Percentiles rank a stretch among this genome's conserved stretches.
Evolutionary conservation across 2,113 vertebrate genomes (phyloP).

Genomic region (Phalacrocorax aristotelis): DNA sequence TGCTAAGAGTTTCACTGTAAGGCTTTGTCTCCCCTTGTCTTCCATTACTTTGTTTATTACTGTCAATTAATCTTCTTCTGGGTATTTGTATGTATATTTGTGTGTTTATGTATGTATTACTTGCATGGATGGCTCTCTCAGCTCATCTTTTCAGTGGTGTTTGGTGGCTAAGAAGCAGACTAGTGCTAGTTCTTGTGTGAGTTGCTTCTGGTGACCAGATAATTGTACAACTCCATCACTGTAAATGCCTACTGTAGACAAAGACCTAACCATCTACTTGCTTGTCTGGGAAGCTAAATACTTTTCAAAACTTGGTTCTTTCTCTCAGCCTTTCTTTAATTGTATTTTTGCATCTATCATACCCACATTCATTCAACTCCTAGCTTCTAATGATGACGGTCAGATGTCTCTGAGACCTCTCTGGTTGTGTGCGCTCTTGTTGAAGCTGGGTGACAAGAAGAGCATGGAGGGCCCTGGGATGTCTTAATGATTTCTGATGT

Average conservation of each 20-base stretch:
- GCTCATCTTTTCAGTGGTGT: not conserved
- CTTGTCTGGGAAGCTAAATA: not conserved
- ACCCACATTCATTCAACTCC: not conserved
- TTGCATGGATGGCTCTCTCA: not conserved
- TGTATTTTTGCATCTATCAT: not conserved
- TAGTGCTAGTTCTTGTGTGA: not conserved
- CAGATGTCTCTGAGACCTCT: not conserved
- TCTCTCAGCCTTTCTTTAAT: not conserved
- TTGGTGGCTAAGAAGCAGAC: not conserved
- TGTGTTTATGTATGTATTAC: not conserved
- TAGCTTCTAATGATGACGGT: not conserved
- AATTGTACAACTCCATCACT: not conserved
- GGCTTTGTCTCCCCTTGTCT: not conserved
- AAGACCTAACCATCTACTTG: not conserved
- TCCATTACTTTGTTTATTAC: not conserved
- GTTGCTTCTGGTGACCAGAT: not conserved
- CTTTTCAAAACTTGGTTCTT: not conserved
- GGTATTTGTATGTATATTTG: not conserved
- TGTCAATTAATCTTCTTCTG: not conserved
- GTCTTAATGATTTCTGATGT: not conserved
- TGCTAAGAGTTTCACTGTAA: not conserved
- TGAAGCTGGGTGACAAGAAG: not conserved
- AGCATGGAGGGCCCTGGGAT: not conserved
- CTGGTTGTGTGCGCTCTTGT: not conserved
- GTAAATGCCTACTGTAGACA: not conserved